A percentile compares a stretch with the other conserved stretches of the same genome.
Evolutionary conservation across 2,113 vertebrate species (phyloP).

Genomic region (Rallus limicola): DNA sequence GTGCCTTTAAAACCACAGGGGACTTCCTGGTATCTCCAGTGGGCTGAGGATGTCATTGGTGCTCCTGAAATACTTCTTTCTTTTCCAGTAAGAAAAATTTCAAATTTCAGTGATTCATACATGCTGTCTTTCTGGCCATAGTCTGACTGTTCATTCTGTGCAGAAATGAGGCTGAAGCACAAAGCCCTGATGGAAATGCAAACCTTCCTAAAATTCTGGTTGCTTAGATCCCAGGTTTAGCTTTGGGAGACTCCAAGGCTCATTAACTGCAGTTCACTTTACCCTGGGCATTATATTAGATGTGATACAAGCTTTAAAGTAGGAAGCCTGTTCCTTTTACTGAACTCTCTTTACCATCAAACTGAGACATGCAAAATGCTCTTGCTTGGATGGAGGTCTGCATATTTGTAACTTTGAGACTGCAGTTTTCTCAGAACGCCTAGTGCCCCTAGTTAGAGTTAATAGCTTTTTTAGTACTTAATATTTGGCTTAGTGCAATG

Average conservation of each 20-base stretch:
- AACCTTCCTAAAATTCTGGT: neutral
- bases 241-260: neutral
- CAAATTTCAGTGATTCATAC: neutral
- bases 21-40: neutral
- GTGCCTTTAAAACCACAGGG: neutral
- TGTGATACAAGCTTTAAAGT: neutral
- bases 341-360: neutral
- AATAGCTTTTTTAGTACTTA: constrained; percentile 1
- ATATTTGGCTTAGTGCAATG: neutral
- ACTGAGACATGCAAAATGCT: neutral
- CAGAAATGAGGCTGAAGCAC: neutral
- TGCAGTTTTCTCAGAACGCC: neutral
- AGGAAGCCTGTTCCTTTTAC: neutral
- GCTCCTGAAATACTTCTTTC: neutral
- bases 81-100: neutral
- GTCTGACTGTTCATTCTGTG: neutral
- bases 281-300: neutral
- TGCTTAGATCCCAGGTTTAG: neutral
- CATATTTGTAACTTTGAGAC: neutral
- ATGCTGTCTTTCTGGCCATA: neutral
- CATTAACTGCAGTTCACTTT: constrained; percentile 1
- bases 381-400: constrained; percentile 29
- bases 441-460: neutral
- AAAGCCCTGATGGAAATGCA: neutral
- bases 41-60: neutral